Evolutionary conservation across 2,797 vertebrate genomes (phyloP).

Genomic region (Uromys caudimaculatus): DNA sequence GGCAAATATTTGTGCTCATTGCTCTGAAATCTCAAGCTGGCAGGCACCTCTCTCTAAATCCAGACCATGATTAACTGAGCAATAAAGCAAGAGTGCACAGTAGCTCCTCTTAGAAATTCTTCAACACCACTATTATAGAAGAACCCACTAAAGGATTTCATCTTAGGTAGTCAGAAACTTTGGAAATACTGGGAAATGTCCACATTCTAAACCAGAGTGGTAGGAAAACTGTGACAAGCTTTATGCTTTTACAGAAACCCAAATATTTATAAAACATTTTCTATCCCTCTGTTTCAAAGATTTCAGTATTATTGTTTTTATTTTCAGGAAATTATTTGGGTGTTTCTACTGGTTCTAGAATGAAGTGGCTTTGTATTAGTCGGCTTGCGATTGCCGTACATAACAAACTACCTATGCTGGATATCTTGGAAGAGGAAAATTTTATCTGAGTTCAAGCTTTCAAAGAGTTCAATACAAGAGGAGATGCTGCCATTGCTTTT

Average conservation of each 20-base stretch:
- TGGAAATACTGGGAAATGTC: constrained; percentile 56
- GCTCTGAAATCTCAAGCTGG: background rate
- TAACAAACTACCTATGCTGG: background rate
- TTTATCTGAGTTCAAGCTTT: background rate
- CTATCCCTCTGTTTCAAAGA: constrained; percentile 23
- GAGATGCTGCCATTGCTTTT: background rate
- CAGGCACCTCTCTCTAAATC: constrained; percentile 53
- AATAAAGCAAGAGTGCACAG: constrained; percentile 70
- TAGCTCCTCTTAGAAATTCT: constrained; percentile 60
- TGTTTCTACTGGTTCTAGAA: background rate
- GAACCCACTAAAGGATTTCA: constrained; percentile 70
- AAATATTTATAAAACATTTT: constrained; percentile 59
- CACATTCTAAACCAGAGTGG: constrained; percentile 68
- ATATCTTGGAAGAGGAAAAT: background rate
- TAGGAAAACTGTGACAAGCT: constrained; percentile 59
- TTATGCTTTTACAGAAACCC: constrained; percentile 59
- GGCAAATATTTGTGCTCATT: constrained; percentile 55
- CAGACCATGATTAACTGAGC: constrained; percentile 58
- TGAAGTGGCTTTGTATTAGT: background rate
- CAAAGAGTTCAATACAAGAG: background rate
- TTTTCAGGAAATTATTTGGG: constrained; percentile 41
- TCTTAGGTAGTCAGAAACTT: constrained; percentile 67
- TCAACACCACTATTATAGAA: constrained; percentile 66
- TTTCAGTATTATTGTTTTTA: constrained; percentile 28
- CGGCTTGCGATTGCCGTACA: background rate